Base-by-base conservation (phyloP, 1,140 invertebrate genomes). In the Paraescarpia echinospica region DNA sequence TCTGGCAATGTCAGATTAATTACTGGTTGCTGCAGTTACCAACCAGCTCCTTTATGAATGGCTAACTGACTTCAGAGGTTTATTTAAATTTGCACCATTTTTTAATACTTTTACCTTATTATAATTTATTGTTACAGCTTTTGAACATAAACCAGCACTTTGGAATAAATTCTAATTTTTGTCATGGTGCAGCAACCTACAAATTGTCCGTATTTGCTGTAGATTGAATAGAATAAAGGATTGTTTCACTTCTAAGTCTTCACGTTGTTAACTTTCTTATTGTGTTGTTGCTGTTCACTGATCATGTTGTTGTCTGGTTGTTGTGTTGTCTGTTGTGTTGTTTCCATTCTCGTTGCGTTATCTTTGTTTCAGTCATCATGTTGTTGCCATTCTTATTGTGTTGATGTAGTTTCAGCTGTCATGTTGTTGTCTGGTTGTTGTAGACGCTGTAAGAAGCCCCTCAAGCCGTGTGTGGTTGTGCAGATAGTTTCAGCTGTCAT, bases 321-420 rank as follows among this genome's bases (percentile, higher is more conserved):
- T 77, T 77, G 59, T 77, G 22, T 4, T 4, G 2, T 18, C 59
- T 77, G 59, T 35, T 14, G 34, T 90, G 18, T 51, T 48, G n/a
- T 88, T n/a, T 48, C n/a, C n/a, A n/a, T n/a, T n/a, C n/a, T n/a
- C 33, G 14, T 93, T 88, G 89, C 5, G n/a, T 92, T 59, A 59
- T 34, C 51, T 41, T 51, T 88, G 1, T 59, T n/a, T n/a, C n/a
- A 51, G 48, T 9, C n/a, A n/a, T 77, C 59, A 77, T 90, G 90
- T 41, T 12, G 48, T 90, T 93, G 34, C 95, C 95, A 34, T n/a
- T 96, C n/a, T 92, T 94, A 35, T 94, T 95, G 22, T 95, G 95
- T 89, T 93, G 59, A 9, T 51, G 48, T 51, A 9, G 48, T 51
- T 9, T 27, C 59, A 27, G 48, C 48, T 77, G 59, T 77, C 59